Evolutionary conservation across 2,113 vertebrate species (phyloP).

Genomic region (Aegotheles bennettii): DNA sequence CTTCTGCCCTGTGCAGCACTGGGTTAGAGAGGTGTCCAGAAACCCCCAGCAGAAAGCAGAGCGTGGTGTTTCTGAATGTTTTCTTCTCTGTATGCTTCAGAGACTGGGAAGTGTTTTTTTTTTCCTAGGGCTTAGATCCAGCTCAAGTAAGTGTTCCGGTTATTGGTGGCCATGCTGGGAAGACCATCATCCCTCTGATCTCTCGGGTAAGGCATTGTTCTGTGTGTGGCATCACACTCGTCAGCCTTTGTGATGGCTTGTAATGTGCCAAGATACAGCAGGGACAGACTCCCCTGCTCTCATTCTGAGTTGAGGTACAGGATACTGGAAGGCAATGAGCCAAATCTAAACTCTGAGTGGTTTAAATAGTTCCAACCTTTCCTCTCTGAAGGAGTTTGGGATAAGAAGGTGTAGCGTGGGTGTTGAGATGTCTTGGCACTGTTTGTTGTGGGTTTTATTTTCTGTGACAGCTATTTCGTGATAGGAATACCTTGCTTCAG

Average conservation of each 20-base stretch:
- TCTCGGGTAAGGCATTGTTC: slow-evolving; percentile 77
- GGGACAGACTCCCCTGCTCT: neutral
- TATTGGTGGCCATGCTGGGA: slow-evolving; percentile 93
- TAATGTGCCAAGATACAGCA: neutral
- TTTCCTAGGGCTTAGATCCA: slow-evolving; percentile 86
- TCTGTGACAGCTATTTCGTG: neutral
- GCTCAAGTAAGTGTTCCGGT: slow-evolving; percentile 90
- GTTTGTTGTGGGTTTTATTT: neutral
- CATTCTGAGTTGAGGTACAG: neutral
- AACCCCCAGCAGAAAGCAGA: neutral
- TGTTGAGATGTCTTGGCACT: neutral
- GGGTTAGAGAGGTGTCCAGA: neutral
- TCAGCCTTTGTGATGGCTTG: neutral
- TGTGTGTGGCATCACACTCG: neutral
- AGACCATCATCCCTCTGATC: slow-evolving; percentile 96
- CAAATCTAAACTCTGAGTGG: neutral
- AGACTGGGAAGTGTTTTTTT: neutral
- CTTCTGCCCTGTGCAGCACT: neutral
- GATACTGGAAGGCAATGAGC: neutral
- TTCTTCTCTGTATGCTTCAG: neutral
- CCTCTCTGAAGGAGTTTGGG: neutral
- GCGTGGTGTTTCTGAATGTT: neutral
- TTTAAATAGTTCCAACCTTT: neutral
- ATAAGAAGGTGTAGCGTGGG: neutral
- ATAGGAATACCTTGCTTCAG: neutral